Evolutionary conservation across 2,113 vertebrate genomes (phyloP).

Genomic region (Hemibagrus wyckioides): DNA sequence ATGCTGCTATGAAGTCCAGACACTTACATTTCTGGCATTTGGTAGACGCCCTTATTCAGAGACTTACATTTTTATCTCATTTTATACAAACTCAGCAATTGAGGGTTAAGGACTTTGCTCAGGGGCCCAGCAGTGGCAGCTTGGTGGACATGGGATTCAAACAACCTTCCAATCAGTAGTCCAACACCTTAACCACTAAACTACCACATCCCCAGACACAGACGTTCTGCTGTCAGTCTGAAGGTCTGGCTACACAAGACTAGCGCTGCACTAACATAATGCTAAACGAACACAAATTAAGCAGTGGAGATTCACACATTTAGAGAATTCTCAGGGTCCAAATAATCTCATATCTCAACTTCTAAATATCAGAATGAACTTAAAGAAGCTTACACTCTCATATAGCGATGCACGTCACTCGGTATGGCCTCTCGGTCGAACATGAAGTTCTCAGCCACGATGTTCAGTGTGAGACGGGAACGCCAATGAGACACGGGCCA

Average conservation of each 20-base stretch:
- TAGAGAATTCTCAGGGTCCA: not conserved
- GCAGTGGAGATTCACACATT: not conserved
- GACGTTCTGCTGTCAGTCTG: too few species aligned
- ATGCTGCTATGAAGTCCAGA: too few species aligned
- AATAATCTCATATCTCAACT: too few species aligned
- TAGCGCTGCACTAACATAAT: not conserved
- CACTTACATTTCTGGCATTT: too few species aligned
- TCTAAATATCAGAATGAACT: not conserved
- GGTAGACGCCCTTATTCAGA: too few species aligned
- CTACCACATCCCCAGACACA: too few species aligned
- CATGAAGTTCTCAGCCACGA: conserved; percentile 89
- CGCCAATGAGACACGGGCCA: conserved; percentile 93
- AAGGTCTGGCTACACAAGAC: not conserved
- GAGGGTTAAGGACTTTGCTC: too few species aligned
- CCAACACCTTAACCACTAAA: not conserved
- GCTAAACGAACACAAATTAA: not conserved
- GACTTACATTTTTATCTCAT: too few species aligned
- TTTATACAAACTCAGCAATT: too few species aligned
- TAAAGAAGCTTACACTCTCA: conserved; percentile 81
- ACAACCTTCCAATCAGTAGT: not conserved
- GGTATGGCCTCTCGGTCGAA: conserved; percentile 91
- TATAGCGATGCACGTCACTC: conserved; percentile 91
- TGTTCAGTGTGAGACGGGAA: conserved; percentile 87
- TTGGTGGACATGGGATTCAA: too few species aligned
- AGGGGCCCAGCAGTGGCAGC: too few species aligned